Evolutionary conservation across 1,140 invertebrate genomes (phyloP).

Genomic region (Drosophila ercepeae): DNA sequence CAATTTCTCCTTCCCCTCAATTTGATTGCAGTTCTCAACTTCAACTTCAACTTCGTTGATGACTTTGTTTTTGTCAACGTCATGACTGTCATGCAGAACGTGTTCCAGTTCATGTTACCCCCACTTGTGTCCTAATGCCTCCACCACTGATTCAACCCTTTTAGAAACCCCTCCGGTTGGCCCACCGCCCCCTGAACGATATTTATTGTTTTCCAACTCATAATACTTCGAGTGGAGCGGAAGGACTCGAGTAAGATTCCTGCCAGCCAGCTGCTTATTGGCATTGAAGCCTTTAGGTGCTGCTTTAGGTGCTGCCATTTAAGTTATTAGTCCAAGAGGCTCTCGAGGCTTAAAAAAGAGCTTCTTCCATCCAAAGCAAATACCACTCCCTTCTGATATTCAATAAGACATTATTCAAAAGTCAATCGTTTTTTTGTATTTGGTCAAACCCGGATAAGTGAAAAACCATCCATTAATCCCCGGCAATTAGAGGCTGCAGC

Average conservation of each 20-base stretch:
- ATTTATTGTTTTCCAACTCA: constrained; percentile 67
- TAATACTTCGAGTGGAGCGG: constrained; percentile 38
- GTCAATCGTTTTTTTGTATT: constrained; percentile 47
- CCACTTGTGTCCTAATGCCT: constrained; percentile 21
- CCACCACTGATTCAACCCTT: constrained; percentile 9
- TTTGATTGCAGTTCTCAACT: constrained; percentile 68
- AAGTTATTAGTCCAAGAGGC: constrained; percentile 10
- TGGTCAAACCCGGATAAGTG: constrained; percentile 15
- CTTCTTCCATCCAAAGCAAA: background rate
- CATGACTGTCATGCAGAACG: constrained; percentile 56
- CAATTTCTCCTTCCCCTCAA: constrained; percentile 20
- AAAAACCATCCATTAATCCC: constrained; percentile 48
- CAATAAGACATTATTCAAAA: constrained; percentile 24
- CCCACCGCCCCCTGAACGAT: constrained; percentile 17
- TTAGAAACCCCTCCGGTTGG: background rate
- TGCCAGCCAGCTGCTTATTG: constrained; percentile 43
- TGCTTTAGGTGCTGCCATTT: background rate
- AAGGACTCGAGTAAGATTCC: constrained; percentile 31
- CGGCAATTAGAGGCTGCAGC: constrained; percentile 54
- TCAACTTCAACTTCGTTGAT: constrained; percentile 68
- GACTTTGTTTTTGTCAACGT: constrained; percentile 71
- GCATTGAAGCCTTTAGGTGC: constrained; percentile 34
- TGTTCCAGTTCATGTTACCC: constrained; percentile 42
- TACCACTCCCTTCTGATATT: background rate
- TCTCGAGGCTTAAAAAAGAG: too few relatives aligned